A percentile compares a stretch with the other conserved stretches of the same genome.
phyloP scores from a whole-genome alignment of 2,113 vertebrate genomes.

The Acanthisitta chloris region DNA sequence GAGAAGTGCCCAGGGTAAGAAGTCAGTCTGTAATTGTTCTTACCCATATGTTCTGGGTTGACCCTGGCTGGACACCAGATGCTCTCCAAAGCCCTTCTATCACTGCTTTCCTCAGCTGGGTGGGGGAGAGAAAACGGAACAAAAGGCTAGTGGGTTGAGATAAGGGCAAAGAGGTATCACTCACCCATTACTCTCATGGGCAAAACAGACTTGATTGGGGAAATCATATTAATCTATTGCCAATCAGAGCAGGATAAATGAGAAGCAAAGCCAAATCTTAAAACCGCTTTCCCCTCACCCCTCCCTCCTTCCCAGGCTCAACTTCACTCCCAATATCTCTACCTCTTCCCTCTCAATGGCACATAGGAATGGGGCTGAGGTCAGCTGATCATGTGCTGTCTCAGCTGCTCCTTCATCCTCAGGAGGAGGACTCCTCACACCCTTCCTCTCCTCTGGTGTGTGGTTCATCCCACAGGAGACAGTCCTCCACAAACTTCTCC shows the following conservation, averaged over 20 bases:
- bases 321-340: background rate
- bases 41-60: background rate
- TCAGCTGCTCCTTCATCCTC: background rate
- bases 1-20: background rate
- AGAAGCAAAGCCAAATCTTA: background rate
- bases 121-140: background rate
- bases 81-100: background rate
- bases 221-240: background rate
- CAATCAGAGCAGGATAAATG: background rate
- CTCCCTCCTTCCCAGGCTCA: too few species aligned
- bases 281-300: background rate
- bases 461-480: background rate
- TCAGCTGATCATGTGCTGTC: background rate
- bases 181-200: background rate
- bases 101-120: background rate
- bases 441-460: fast-evolving
- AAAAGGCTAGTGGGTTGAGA: background rate
- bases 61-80: background rate
- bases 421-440: background rate
- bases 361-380: background rate
- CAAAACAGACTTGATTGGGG: background rate
- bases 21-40: background rate
- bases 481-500: background rate
- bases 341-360: background rate
- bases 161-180: background rate